phyloP scores from a whole-genome alignment of 2,113 vertebrate genomes.

The Sakesphorus luctuosus region DNA sequence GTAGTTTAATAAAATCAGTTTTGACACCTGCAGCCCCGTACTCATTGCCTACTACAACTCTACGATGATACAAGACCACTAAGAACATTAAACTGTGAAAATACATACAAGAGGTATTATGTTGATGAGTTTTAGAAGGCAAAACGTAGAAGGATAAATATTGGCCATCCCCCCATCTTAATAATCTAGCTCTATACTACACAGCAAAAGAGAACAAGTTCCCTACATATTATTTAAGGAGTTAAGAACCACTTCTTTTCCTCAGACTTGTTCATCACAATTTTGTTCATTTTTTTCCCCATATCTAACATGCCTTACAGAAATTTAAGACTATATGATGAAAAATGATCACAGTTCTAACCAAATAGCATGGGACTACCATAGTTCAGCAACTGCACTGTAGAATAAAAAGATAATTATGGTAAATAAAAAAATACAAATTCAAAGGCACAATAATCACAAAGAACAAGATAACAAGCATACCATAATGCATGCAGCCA shows the following conservation, averaged over 20 bases:
- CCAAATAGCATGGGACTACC: not conserved
- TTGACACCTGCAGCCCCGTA: too few species aligned
- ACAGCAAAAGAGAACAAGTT: not conserved
- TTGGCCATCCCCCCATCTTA: not conserved
- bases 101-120: not conserved
- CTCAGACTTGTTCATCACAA: not conserved
- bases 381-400: not conserved
- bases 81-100: not conserved
- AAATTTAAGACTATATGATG: not conserved
- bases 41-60: too few species aligned
- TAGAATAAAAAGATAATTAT: not conserved
- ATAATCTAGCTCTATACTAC: not conserved
- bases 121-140: not conserved
- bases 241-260: not conserved
- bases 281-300: not conserved
- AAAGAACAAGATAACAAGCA: not conserved
- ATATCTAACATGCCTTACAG: not conserved
- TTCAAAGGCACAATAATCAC: not conserved
- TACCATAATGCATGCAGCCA: accelerated
- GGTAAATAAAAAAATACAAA: not conserved
- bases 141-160: not conserved
- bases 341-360: not conserved
- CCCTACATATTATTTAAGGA: not conserved
- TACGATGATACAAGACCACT: not conserved
- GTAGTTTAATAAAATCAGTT: too few species aligned